Evolutionary conservation across 2,113 vertebrate species (phyloP), one percentile per base, ranked within the genome.

Genomic region (Corvus cornix): DNA sequence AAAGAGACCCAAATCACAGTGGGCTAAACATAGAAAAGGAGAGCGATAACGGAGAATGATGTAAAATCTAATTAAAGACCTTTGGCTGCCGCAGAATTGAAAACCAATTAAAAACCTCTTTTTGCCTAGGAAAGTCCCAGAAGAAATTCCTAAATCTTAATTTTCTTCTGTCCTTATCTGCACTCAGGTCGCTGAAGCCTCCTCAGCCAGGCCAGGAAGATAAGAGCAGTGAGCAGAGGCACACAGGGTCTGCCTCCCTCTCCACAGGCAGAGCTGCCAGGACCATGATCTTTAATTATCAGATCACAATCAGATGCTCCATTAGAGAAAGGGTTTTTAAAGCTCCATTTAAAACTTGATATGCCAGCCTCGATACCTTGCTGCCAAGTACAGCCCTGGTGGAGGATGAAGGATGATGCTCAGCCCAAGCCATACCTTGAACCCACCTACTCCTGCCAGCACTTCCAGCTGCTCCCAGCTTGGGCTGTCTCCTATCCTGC

Each of bases 101-200:
- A 90, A 89, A 82, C 77, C 91, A 87, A 88, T 95, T 96, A 91
- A 94, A 89, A 86, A 30, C 8, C 49, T 81, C 27, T 63, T 86
- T 87, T 83, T 78, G 21, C 82, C 68, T 30, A 31, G 83, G 44
- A 87, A 83, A 58, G 44, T 73, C 92, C 75, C 95, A 87, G 55
- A 88, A 95, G 95, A 95, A 93, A 86, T 89, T 69, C 63, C 75
- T 95, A 94, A 95, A 91, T 92, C 87, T 89, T 91, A 86, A 96
- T 96, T 96, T 95, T 78, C 70, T 67, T 70, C 86, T 80, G 60
- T 53, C 90, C 51, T 97, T 95, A 89, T 86, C 94, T 79, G 51
- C 0, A 0, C 41, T 28, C 90, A 84, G 83, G 60, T 68, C 68
- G 41, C 77, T 15, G 62, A 62, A 82, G 87, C 16, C 72, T 48